A percentile compares a stretch with the other conserved stretches of the same genome.
phyloP scores from a whole-genome alignment of 1,140 invertebrate species.

The Cyrtorhinus lividipennis region DNA sequence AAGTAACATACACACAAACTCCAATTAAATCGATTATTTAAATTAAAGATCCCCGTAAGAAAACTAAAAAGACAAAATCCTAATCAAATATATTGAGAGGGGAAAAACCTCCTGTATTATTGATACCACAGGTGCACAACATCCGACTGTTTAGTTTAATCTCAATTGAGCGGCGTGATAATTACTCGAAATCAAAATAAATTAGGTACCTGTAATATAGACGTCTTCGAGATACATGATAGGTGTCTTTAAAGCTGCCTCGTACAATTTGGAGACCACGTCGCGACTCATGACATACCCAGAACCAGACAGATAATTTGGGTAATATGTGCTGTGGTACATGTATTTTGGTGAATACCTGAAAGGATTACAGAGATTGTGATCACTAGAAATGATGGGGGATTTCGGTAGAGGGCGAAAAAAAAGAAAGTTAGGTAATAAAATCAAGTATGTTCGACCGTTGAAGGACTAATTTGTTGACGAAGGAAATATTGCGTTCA shows the following conservation, averaged over 20 bases:
- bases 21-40: too few relatives aligned
- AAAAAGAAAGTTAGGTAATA: slow-evolving; percentile 1
- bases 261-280: slow-evolving; percentile 48
- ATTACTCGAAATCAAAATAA: too few relatives aligned
- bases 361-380: slow-evolving; percentile 14
- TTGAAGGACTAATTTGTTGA: neutral
- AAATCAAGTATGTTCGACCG: slow-evolving; percentile 7
- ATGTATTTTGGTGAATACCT: slow-evolving; percentile 69
- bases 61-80: too few relatives aligned
- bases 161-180: too few relatives aligned
- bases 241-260: slow-evolving; percentile 47
- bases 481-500: slow-evolving; percentile 4
- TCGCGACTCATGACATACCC: slow-evolving; percentile 65
- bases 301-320: slow-evolving; percentile 70
- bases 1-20: too few relatives aligned
- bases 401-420: too few relatives aligned
- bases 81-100: too few relatives aligned
- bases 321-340: slow-evolving; percentile 55
- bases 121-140: too few relatives aligned
- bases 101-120: too few relatives aligned
- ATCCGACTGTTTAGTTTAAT: too few relatives aligned
- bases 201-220: slow-evolving; percentile 56
- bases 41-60: too few relatives aligned
- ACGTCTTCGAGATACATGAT: slow-evolving; percentile 73
- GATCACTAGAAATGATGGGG: neutral